A percentile compares a stretch with the other conserved stretches of the same genome.
Evolutionary conservation across 1,140 invertebrate species (phyloP).

Genomic region (Gonioctena quinquepunctata): DNA sequence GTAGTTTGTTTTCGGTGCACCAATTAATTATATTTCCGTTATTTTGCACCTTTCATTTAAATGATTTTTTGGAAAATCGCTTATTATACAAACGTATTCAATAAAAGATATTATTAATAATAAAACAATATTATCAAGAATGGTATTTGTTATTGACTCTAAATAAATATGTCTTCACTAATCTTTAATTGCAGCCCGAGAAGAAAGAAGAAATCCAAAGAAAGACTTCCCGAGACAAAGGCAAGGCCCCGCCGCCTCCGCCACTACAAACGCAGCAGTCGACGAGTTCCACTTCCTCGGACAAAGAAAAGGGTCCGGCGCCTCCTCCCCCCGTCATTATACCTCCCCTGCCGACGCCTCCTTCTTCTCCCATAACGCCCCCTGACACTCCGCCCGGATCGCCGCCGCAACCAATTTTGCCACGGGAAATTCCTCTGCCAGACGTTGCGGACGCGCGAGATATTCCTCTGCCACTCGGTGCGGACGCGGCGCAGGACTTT

Average conservation of each 20-base stretch:
- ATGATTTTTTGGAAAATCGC: no score
- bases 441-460: neutral
- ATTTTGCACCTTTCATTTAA: no score
- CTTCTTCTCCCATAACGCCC: slow-evolving; percentile 56
- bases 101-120: no score
- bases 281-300: slow-evolving; percentile 46
- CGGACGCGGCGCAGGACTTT: neutral
- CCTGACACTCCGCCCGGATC: slow-evolving; percentile 40
- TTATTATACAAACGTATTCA: no score
- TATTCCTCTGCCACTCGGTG: neutral
- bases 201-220: slow-evolving; percentile 59
- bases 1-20: no score
- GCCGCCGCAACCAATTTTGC: neutral
- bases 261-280: slow-evolving; percentile 42
- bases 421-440: neutral
- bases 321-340: slow-evolving; percentile 55
- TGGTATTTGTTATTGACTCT: no score
- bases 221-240: slow-evolving; percentile 62
- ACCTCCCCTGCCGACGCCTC: slow-evolving; percentile 56
- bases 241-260: slow-evolving; percentile 67
- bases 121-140: no score
- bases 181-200: no score
- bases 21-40: no score
- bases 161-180: no score
- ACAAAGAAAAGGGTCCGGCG: slow-evolving; percentile 61